Conservation (phyloP, 2,797 vertebrate genomes). For the Chelon labrosus region DNA sequence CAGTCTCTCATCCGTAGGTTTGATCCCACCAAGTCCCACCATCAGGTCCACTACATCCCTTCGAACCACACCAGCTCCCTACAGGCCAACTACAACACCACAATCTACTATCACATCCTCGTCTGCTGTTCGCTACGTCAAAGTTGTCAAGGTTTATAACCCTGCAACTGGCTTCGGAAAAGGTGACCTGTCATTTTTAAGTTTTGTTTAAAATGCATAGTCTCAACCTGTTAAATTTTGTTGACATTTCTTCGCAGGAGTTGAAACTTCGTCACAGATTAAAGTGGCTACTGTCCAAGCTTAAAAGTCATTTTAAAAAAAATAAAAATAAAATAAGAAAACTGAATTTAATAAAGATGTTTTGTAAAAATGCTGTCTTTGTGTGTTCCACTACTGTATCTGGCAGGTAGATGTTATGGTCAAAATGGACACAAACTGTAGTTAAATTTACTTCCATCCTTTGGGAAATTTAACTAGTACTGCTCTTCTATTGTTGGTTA, state of each 20-base stretch:
- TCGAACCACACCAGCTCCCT: background rate
- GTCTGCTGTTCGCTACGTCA: constrained; percentile 31
- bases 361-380: background rate
- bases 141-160: background rate
- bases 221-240: background rate
- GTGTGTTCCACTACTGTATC: background rate
- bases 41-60: background rate
- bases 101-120: background rate
- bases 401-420: too few relatives aligned
- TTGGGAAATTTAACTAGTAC: too few relatives aligned
- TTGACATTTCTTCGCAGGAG: constrained; percentile 22
- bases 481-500: too few relatives aligned
- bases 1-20: background rate
- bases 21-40: background rate
- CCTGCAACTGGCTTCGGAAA: background rate
- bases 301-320: background rate
- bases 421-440: too few relatives aligned
- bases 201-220: background rate
- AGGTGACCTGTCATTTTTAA: background rate
- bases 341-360: constrained; percentile 34
- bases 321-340: background rate
- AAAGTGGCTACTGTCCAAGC: background rate
- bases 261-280: background rate
- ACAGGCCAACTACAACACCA: background rate
- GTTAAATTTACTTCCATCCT: too few relatives aligned